phyloP scores from a whole-genome alignment of 2,797 vertebrate species.

The Austrolebias charrua region DNA sequence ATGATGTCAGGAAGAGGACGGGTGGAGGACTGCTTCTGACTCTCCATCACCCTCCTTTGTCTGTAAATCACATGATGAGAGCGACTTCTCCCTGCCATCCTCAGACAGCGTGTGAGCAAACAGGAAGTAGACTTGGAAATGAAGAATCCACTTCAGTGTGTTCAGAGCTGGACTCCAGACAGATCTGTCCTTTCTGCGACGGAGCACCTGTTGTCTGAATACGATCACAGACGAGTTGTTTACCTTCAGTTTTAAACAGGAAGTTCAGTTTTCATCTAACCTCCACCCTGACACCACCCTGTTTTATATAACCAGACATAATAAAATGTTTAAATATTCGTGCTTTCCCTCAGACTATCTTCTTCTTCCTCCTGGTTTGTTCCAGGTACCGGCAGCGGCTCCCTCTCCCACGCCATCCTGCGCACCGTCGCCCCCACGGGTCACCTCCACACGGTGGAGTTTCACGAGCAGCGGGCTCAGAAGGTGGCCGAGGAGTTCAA shows the following conservation, averaged over 20 bases:
- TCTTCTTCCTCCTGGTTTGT: neutral
- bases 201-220: too few species aligned
- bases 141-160: too few species aligned
- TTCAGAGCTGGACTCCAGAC: too few species aligned
- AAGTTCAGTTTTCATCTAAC: too few species aligned
- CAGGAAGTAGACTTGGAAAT: too few species aligned
- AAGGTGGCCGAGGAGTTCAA: conserved; percentile 89
- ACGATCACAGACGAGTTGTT: too few species aligned
- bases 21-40: conserved; percentile 17
- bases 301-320: too few species aligned
- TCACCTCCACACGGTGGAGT: conserved; percentile 95
- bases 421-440: conserved; percentile 92
- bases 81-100: too few species aligned
- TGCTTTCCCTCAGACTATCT: neutral
- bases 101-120: too few species aligned
- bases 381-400: conserved; percentile 93
- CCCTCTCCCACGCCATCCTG: conserved; percentile 94
- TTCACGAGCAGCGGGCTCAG: conserved; percentile 92
- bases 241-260: too few species aligned
- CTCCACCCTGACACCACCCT: too few species aligned
- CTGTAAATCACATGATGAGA: conserved; percentile 44
- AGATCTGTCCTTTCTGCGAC: too few species aligned
- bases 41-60: conserved; percentile 5
- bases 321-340: neutral
- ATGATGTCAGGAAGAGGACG: conserved; percentile 53